Conservation (phyloP, 2,888 invertebrate genomes). For the Chesias legatella region DNA sequence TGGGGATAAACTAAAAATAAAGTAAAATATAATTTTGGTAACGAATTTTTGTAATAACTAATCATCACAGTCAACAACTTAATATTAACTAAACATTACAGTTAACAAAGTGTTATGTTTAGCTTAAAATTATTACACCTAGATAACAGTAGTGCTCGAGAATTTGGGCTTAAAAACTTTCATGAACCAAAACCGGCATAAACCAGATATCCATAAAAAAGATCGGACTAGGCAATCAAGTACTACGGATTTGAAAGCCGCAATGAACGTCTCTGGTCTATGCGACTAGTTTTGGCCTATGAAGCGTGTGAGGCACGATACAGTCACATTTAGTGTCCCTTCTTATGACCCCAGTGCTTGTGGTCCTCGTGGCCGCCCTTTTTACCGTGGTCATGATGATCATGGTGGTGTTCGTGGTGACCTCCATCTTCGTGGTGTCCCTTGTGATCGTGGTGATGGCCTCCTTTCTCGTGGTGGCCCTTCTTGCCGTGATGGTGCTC, state of each 20-base stretch:
- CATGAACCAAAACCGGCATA: background rate
- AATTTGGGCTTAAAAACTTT: too few species aligned
- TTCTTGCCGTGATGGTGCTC: slow-evolving; percentile 90
- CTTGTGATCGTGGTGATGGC: slow-evolving; percentile 88
- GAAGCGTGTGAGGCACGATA: background rate
- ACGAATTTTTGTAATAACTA: slow-evolving; percentile 45
- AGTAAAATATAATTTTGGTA: slow-evolving; percentile 5
- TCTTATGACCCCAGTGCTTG: slow-evolving; percentile 88
- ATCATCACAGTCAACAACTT: slow-evolving; percentile 64
- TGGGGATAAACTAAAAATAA: background rate
- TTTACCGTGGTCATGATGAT: slow-evolving; percentile 87
- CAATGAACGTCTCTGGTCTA: too few species aligned
- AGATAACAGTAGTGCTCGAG: slow-evolving; percentile 45
- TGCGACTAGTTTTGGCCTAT: too few species aligned
- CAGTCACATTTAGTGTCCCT: slow-evolving; percentile 60
- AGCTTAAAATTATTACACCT: slow-evolving; percentile 55
- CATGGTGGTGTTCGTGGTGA: slow-evolving; percentile 88
- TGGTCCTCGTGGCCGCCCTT: slow-evolving; percentile 90
- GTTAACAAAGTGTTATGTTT: slow-evolving; percentile 45
- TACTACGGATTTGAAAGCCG: too few species aligned
- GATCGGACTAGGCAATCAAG: slow-evolving; percentile 22
- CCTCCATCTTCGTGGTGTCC: slow-evolving; percentile 90
- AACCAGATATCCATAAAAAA: slow-evolving; percentile 15
- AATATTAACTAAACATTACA: slow-evolving; percentile 62
- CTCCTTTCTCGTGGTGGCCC: slow-evolving; percentile 89